Evolutionary conservation across 1,140 invertebrate species (phyloP).

Genomic region (Eupeodes corollae): DNA sequence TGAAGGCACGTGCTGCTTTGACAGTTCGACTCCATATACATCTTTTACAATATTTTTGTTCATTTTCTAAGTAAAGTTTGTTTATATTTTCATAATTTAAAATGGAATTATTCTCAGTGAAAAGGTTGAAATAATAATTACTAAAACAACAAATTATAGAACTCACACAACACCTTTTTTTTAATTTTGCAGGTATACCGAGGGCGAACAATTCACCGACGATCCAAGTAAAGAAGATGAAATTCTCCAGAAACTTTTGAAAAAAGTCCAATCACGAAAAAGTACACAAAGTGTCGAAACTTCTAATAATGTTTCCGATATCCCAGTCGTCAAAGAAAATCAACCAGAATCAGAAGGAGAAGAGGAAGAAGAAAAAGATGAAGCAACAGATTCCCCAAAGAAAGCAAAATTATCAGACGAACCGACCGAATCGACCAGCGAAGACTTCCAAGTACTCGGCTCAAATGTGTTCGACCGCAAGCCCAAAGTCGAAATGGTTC

Average conservation of each 20-base stretch:
- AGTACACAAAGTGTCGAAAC: background rate
- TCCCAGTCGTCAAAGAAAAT: slow-evolving; percentile 7
- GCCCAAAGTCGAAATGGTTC: slow-evolving; percentile 51
- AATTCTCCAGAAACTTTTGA: slow-evolving; percentile 45
- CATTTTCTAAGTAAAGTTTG: no score
- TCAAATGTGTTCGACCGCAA: slow-evolving; percentile 40
- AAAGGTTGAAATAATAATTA: slow-evolving; percentile 16
- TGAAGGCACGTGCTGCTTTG: no score
- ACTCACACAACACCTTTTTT: background rate
- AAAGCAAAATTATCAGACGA: slow-evolving; percentile 8
- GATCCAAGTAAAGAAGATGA: slow-evolving; percentile 36
- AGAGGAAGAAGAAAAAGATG: background rate
- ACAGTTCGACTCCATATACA: no score
- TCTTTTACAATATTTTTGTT: no score
- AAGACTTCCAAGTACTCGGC: slow-evolving; percentile 42
- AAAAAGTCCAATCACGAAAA: slow-evolving; percentile 36
- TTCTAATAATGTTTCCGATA: no score
- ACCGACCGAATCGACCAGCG: background rate
- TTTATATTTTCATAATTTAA: background rate
- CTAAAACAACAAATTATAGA: background rate
- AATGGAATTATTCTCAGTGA: slow-evolving; percentile 35
- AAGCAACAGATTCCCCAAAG: slow-evolving; percentile 3
- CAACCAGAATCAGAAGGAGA: slow-evolving; percentile 9
- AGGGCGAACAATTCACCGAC: background rate
- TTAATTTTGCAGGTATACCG: background rate